Evolutionary conservation across 2,797 vertebrate genomes (phyloP).

Genomic region (Hipposideros larvatus): DNA sequence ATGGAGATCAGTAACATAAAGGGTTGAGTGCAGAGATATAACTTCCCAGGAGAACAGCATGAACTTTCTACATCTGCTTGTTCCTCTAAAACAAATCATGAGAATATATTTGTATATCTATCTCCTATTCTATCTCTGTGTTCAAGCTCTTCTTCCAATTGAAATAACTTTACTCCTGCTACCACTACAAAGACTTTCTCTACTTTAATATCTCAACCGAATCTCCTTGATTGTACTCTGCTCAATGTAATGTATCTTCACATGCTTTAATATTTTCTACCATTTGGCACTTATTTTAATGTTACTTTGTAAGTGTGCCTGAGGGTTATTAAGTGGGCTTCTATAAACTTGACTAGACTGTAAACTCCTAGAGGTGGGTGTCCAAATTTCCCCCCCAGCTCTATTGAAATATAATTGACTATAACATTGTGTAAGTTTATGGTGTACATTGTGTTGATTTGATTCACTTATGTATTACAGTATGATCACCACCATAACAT

Average conservation of each 20-base stretch:
- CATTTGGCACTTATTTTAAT: background rate
- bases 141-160: background rate
- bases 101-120: background rate
- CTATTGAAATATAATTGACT: background rate
- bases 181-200: background rate
- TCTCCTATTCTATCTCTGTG: background rate
- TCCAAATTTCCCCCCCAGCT: background rate
- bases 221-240: background rate
- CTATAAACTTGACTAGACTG: background rate
- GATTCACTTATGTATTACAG: background rate
- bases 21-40: background rate
- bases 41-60: background rate
- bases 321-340: background rate
- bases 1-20: background rate
- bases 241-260: background rate
- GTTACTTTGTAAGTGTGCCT: background rate
- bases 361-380: background rate
- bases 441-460: background rate
- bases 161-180: background rate
- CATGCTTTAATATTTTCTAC: background rate
- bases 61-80: background rate
- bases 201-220: background rate
- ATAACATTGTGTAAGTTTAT: background rate
- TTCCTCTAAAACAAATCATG: slow-evolving; percentile 24
- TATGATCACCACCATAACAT: background rate